phyloP scores from a whole-genome alignment of 2,888 invertebrate genomes.

The Cheiracanthium punctorium region DNA sequence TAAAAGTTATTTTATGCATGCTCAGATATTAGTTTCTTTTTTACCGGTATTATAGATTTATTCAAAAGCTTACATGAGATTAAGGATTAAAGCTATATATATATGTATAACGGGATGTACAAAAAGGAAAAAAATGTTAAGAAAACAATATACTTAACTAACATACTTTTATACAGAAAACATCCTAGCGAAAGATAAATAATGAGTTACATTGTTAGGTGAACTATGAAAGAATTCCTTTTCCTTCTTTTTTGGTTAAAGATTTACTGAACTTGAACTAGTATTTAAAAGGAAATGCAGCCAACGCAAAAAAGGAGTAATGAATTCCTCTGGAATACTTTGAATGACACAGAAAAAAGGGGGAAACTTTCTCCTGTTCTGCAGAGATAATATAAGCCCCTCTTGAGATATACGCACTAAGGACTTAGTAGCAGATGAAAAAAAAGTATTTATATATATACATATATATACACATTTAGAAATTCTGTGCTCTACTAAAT shows the following conservation, averaged over 20 bases:
- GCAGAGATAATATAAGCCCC: not conserved
- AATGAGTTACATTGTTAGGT: conserved; percentile 6
- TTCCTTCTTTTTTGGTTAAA: not conserved
- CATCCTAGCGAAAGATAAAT: not conserved
- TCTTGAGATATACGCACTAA: not conserved
- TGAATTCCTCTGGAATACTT: not conserved
- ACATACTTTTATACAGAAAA: not conserved
- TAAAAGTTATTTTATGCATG: too few relatives aligned
- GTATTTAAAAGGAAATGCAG: conserved; percentile 6
- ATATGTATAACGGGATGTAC: too few relatives aligned
- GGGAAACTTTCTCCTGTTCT: not conserved
- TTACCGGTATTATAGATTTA: too few relatives aligned
- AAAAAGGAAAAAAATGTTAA: too few relatives aligned
- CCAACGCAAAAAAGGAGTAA: not conserved
- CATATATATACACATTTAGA: too few relatives aligned
- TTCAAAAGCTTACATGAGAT: too few relatives aligned
- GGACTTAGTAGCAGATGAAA: too few relatives aligned
- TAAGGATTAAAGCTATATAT: too few relatives aligned
- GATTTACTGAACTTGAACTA: not conserved
- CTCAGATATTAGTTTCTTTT: too few relatives aligned
- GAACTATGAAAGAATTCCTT: not conserved
- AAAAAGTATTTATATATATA: too few relatives aligned
- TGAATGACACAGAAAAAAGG: not conserved
- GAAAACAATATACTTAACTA: not conserved
- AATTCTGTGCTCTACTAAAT: too few relatives aligned